Evolutionary conservation across 1,140 invertebrate species (phyloP).

Genomic region (Thereuonema tuberculata): DNA sequence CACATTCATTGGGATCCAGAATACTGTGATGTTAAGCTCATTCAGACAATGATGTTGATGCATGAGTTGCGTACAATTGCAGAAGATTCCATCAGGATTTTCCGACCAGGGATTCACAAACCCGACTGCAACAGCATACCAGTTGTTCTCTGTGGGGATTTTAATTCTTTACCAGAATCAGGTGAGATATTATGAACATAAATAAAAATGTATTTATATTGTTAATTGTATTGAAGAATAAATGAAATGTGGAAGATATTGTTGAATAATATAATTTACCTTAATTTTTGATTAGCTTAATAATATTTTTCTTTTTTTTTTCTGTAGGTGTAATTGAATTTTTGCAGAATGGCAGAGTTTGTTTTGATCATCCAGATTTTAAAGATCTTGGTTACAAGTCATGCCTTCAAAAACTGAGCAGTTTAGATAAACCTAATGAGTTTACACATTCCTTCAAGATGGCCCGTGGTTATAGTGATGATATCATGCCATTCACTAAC

Average conservation of each 20-base stretch:
- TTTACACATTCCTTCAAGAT: conserved; percentile 94
- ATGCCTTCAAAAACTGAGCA: conserved; percentile 69
- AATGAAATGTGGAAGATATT: background rate
- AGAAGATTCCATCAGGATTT: conserved; percentile 50
- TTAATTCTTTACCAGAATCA: conserved; percentile 96
- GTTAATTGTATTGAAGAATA: background rate
- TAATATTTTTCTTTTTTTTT: background rate
- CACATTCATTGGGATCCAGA: conserved; percentile 99
- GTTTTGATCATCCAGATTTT: conserved; percentile 85
- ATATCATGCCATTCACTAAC: conserved; percentile 96
- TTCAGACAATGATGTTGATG: conserved; percentile 98
- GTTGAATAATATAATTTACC: background rate
- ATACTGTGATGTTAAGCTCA: conserved; percentile 98
- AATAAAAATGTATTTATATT: background rate
- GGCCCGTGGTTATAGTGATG: conserved; percentile 81
- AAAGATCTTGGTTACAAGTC: conserved; percentile 90
- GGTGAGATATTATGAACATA: conserved; percentile 42
- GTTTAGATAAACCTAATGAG: conserved; percentile 65
- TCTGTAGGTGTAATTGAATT: conserved; percentile 85
- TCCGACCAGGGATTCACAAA: conserved; percentile 42
- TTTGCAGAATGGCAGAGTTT: conserved; percentile 72
- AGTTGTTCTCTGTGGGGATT: conserved; percentile 90
- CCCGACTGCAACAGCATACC: conserved; percentile 70
- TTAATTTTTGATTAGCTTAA: conserved; percentile 7
- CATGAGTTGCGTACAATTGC: conserved; percentile 65